Percentiles rank a stretch among this genome's conserved stretches.
phyloP scores from a whole-genome alignment of 1,140 invertebrate species.

The Panulirus ornatus region DNA sequence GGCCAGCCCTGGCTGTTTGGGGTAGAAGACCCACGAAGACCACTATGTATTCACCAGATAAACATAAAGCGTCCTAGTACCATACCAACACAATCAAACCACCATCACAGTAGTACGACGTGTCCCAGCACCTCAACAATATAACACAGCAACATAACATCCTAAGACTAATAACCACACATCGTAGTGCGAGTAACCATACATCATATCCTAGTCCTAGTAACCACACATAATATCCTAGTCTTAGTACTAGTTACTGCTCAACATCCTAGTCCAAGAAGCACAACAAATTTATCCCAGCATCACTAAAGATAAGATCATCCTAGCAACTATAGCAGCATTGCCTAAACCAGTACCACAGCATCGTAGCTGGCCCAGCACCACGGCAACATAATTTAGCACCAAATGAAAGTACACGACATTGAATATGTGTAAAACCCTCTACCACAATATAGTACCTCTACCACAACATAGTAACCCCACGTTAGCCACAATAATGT shows the following conservation, averaged over 20 bases:
- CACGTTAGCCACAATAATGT: background rate
- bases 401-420: too few relatives aligned
- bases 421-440: too few relatives aligned
- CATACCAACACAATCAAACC: background rate
- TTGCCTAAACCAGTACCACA: background rate
- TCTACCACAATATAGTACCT: background rate
- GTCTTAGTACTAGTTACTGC: too few relatives aligned
- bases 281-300: background rate
- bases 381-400: background rate
- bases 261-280: background rate
- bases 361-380: background rate
- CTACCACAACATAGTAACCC: background rate
- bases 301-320: background rate
- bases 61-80: too few relatives aligned
- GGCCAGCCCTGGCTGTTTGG: too few relatives aligned
- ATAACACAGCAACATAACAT: background rate
- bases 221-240: background rate
- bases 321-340: background rate
- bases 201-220: background rate
- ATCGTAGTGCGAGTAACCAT: too few relatives aligned
- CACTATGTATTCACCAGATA: too few relatives aligned
- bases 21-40: too few relatives aligned
- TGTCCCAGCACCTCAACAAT: background rate
- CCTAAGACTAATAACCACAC: background rate
- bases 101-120: too few relatives aligned